Conservation (phyloP, 2,888 invertebrate genomes). For the Selenia dentaria region DNA sequence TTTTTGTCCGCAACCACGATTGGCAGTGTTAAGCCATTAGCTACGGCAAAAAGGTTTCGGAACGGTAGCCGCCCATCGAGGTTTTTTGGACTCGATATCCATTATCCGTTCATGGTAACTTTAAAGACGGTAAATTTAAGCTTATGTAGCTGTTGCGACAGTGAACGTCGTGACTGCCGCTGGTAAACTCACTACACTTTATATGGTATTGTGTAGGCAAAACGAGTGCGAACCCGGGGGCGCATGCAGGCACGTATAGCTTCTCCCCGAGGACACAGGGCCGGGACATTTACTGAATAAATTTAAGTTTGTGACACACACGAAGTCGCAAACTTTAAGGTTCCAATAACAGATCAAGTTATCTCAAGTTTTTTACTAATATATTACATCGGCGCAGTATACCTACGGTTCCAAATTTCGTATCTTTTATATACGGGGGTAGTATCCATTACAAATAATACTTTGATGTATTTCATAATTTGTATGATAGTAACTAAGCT, state of each 20-base stretch:
- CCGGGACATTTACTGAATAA: conserved; percentile 58
- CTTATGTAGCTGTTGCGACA: conserved; percentile 15
- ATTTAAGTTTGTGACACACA: conserved; percentile 37
- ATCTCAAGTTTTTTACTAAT: conserved; percentile 22
- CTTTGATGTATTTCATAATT: too few species aligned
- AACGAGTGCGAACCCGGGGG: conserved; percentile 38
- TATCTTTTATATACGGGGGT: too few species aligned
- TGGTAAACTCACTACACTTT: conserved; percentile 29
- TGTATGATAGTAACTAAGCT: too few species aligned
- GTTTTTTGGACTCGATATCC: conserved; percentile 4
- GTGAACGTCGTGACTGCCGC: conserved; percentile 18
- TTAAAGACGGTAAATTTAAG: conserved; percentile 26
- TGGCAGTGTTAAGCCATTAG: conserved; percentile 21
- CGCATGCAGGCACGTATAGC: conserved; percentile 60
- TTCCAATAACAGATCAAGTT: conserved; percentile 32
- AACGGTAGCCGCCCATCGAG: conserved; percentile 4
- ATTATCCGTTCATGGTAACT: conserved; percentile 29
- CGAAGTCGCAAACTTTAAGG: conserved; percentile 33
- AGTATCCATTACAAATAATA: too few species aligned
- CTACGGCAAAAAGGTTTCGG: conserved; percentile 23
- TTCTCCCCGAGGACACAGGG: conserved; percentile 52
- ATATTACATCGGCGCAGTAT: too few species aligned
- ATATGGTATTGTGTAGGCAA: conserved; percentile 37
- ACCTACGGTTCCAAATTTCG: too few species aligned
- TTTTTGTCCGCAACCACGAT: conserved; percentile 23